Percentiles rank a stretch among this genome's conserved stretches.
Conservation (phyloP, 2,113 vertebrate species). For the Podarcis cretensis region DNA sequence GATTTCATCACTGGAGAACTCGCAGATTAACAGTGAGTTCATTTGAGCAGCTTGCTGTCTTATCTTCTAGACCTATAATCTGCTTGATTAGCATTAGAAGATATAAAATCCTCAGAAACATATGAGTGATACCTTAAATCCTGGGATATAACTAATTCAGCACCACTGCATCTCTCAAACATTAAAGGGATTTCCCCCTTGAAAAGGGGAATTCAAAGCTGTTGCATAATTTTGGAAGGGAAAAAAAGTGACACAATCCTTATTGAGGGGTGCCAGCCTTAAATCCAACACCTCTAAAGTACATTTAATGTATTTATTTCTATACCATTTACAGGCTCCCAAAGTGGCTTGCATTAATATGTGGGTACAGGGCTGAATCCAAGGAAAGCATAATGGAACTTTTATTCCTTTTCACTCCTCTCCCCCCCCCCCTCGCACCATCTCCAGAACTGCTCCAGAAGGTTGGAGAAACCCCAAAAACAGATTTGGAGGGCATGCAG, state of each 20-base stretch:
- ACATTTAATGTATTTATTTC: neutral
- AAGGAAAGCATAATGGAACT: too few relatives aligned
- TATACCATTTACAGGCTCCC: neutral
- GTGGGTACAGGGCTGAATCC: too few relatives aligned
- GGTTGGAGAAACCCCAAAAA: too few relatives aligned
- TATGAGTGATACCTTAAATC: slow-evolving; percentile 11
- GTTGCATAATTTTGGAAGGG: slow-evolving; percentile 9
- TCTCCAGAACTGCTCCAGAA: too few relatives aligned
- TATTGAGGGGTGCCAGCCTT: slow-evolving; percentile 5
- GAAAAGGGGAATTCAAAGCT: neutral
- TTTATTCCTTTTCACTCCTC: too few relatives aligned
- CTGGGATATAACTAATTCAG: neutral
- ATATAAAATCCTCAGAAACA: slow-evolving; percentile 27
- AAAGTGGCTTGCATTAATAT: neutral
- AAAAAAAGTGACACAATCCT: neutral
- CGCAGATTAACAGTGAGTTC: slow-evolving; percentile 74
- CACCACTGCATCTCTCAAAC: slow-evolving; percentile 2
- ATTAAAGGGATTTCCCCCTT: neutral
- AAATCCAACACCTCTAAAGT: neutral
- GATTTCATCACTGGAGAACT: slow-evolving; percentile 68
- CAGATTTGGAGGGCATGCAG: too few relatives aligned
- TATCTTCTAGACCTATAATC: neutral
- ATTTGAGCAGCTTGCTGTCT: slow-evolving; percentile 23
- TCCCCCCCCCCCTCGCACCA: too few relatives aligned
- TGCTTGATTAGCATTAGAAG: slow-evolving; percentile 26